Evolutionary conservation across 1,140 invertebrate genomes (phyloP), one percentile per base, ranked within the genome.

Genomic region (Pygmarrhopalites habei): DNA sequence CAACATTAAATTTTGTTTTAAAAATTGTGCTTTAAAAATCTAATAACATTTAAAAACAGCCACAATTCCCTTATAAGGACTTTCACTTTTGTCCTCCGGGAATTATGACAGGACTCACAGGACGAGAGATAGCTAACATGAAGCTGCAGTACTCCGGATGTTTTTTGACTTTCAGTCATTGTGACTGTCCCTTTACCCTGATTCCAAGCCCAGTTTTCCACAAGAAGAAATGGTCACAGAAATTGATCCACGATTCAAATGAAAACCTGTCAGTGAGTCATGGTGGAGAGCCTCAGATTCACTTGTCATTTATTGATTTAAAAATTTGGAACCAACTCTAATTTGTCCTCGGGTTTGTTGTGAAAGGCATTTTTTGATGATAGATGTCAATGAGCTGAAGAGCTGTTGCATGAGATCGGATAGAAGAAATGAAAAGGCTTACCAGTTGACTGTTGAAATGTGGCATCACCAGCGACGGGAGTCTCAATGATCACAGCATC

Each of bases 401-500:
- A 4, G 5, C n/a, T 4, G n/a, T 17, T 4, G 44, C 5, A 46
- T 7, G 19, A 46, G 5, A 21, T 46, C n/a, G 5, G 19, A 21
- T 10, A 21, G n/a, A 46, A 46, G 44, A 46, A 19, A n/a, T n/a
- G 19, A 21, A 46, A 46, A 46, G 10, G n/a, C 44, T 4, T 80
- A 91, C 89, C 88, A 77, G 66, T 44, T 3, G 87, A 85, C 72
- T 88, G 82, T 73, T 87, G n/a, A n/a, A n/a, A 90, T 71, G 90
- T 89, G 3, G 90, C 87, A 75, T 90, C 89, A 73, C 88, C 87
- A 69, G 92, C 83, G 60, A 88, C 86, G 70, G 90, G 88, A 72
- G 90, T 89, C 73, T 92, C 88, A 15, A 94, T 78, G 0, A 89
- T 79, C 56, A 86, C 82, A 21, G 84, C 82, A 71, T 90, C 88